Percentiles rank a stretch among this genome's conserved stretches.
Conservation (phyloP, 2,888 invertebrate species). For the Calameuta idolon region DNA sequence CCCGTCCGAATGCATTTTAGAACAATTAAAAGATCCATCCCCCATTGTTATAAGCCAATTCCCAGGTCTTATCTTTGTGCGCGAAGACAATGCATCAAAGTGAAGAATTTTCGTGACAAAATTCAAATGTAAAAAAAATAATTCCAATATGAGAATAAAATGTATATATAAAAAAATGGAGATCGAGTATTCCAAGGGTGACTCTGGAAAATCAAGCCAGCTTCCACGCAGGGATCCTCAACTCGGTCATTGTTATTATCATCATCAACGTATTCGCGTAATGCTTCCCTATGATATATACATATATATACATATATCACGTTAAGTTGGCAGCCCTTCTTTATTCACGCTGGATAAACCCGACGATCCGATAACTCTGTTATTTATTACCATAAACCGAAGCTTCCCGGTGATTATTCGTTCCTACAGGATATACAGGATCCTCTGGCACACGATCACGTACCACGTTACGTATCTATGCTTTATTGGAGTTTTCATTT, state of each 20-base stretch:
- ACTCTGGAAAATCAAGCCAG: neutral
- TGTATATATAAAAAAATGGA: neutral
- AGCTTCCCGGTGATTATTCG: neutral
- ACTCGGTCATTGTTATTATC: neutral
- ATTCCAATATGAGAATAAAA: neutral
- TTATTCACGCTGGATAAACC: constrained; percentile 4
- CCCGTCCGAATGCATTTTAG: neutral
- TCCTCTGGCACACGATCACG: neutral
- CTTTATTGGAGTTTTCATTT: neutral
- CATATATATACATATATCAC: neutral
- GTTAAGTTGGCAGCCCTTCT: neutral
- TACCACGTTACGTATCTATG: neutral
- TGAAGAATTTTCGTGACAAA: neutral
- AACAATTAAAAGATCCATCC: neutral
- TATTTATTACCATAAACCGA: constrained; percentile 12
- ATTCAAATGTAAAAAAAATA: neutral
- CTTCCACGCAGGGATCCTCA: neutral
- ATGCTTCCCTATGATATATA: neutral
- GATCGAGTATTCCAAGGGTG: neutral
- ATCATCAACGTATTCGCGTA: neutral
- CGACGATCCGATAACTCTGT: constrained; percentile 14
- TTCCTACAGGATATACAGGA: neutral
- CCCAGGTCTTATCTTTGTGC: no score
- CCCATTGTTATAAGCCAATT: neutral
- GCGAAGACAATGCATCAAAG: neutral